Evolutionary conservation across 1,140 invertebrate species (phyloP), one percentile per base, ranked within the genome.

Genomic region (Sweltsa coloradensis): DNA sequence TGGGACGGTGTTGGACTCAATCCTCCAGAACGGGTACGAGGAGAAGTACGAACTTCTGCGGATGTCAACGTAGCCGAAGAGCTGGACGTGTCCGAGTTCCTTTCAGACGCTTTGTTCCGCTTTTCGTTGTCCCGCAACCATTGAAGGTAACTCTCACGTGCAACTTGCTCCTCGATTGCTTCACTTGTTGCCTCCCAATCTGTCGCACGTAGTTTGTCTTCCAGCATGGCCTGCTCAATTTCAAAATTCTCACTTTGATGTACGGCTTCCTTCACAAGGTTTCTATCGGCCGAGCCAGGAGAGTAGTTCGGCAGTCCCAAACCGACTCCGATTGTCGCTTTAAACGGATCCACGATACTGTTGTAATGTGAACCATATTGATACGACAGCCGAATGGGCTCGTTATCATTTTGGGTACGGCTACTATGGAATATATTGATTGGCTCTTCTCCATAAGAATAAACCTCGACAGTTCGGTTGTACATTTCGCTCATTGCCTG

Each of bases 151-250:
- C 86, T 90, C 65, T 94, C 89, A 22, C 85, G 67, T 0, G 88
- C 87, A 13, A 89, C 81, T 69, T 94, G 88, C 65, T 93, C 87
- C 60, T 90, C 85, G 45, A 95, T 86, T 22, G 85, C 85, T 64
- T 94, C 88, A 62, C 90, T 89, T 1, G 91, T 95, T 11, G 89
- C 83, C 64, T 95, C 89, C 86, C 88, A 93, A 64, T 95, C 90
- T 31, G 89, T 91, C 36, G 89, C 89, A 60, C 82, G 76, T 22
- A 95, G 64, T 65, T 94, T 95, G 62, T 95, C 91, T 64, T 93
- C 85, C 42, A 95, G 68, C 90, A 95, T 95, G 3, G 89, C 83
- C 76, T 87, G 81, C 69, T 94, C 90, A 54, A 94, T 82, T 52
- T 90, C 79, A 51, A 83, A 69, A 47, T 91, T 78, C 67, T 95